Conservation (phyloP, 1,140 invertebrate genomes). For the Drosophila asahinai region DNA sequence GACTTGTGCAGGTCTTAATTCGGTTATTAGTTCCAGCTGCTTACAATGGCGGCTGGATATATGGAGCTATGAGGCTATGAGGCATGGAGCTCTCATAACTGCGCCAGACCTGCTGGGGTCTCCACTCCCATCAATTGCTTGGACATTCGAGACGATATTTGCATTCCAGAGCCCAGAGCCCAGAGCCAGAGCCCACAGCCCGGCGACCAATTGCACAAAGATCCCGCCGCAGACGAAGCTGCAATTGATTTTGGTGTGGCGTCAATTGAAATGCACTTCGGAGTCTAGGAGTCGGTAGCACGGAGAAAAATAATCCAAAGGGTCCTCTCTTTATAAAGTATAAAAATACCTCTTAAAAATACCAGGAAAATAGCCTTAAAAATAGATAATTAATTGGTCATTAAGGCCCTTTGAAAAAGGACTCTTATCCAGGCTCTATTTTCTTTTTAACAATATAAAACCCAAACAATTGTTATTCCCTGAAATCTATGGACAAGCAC, state of each 20-base stretch:
- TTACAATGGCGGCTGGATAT: constrained; percentile 22
- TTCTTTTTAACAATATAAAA: neutral
- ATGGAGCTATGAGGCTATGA: neutral
- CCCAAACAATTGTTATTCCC: neutral
- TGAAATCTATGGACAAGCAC: neutral
- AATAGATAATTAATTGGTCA: neutral
- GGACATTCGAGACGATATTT: constrained; percentile 45
- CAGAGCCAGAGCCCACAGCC: too few relatives aligned
- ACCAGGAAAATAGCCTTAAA: neutral
- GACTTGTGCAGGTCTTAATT: constrained; percentile 32
- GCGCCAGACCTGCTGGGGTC: constrained; percentile 59
- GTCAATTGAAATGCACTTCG: constrained; percentile 76
- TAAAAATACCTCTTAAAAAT: neutral
- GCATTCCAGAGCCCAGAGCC: constrained; percentile 38
- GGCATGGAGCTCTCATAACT: constrained; percentile 1
- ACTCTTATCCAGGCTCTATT: neutral
- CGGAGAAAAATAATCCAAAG: constrained; percentile 18
- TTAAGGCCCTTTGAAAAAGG: neutral
- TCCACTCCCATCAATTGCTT: constrained; percentile 45
- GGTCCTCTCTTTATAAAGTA: neutral
- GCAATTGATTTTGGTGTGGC: constrained; percentile 74
- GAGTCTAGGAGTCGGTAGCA: constrained; percentile 45
- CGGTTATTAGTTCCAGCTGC: constrained; percentile 27
- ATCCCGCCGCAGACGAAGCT: constrained; percentile 49
- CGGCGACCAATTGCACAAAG: constrained; percentile 50